A percentile compares a stretch with the other conserved stretches of the same genome.
phyloP scores from a whole-genome alignment of 2,888 invertebrate genomes.

The Pseudoips prasinana region DNA sequence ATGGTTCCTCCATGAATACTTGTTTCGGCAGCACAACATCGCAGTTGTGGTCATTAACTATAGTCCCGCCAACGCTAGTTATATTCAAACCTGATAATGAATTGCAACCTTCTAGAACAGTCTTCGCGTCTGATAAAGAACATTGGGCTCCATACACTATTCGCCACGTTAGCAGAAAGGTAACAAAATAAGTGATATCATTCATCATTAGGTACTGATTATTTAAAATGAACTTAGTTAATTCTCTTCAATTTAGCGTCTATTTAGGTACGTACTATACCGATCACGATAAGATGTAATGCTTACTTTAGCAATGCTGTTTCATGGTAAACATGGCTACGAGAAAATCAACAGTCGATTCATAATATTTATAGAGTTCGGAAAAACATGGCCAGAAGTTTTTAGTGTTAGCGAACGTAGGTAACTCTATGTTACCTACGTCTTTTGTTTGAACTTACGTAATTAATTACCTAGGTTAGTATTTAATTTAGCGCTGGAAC shows the following conservation, averaged over 20 bases:
- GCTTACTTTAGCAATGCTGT: too few species aligned
- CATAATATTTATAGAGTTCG: constrained; percentile 24
- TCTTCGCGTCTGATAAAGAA: constrained; percentile 56
- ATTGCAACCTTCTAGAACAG: constrained; percentile 67
- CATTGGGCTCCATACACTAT: constrained; percentile 44
- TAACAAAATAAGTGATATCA: too few species aligned
- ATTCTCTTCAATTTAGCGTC: too few species aligned
- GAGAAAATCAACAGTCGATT: constrained; percentile 16
- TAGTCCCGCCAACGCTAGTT: constrained; percentile 67
- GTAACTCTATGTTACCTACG: too few species aligned
- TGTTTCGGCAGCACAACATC: constrained; percentile 71
- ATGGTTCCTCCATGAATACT: constrained; percentile 70
- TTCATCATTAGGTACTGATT: constrained; percentile 14
- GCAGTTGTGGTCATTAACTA: constrained; percentile 74
- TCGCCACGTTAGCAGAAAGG: constrained; percentile 23
- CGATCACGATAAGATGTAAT: too few species aligned
- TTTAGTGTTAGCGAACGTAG: too few species aligned
- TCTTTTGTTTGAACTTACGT: too few species aligned
- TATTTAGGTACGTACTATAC: too few species aligned
- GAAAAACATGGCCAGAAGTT: constrained; percentile 4
- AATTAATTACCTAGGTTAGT: too few species aligned
- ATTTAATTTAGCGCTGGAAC: too few species aligned
- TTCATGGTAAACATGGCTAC: too few species aligned
- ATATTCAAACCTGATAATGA: constrained; percentile 62
- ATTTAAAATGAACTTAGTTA: too few species aligned